A percentile compares a stretch with the other conserved stretches of the same genome.
Evolutionary conservation across 2,797 vertebrate genomes (phyloP).

Genomic region (Spinibarbus caldwelli): DNA sequence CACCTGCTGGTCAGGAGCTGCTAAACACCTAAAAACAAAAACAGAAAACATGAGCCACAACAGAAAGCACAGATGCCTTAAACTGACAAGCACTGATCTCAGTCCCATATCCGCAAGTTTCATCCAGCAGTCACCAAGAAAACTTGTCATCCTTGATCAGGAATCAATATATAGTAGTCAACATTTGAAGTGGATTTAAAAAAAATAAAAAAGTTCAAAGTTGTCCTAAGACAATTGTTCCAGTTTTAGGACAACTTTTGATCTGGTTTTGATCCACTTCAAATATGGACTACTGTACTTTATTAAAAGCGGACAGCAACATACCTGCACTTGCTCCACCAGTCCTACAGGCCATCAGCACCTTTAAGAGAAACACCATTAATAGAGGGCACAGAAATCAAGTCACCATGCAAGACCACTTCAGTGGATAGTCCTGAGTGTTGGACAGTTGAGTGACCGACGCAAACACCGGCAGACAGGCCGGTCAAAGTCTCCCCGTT

Average conservation of each 20-base stretch:
- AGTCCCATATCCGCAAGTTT: slow-evolving; percentile 99
- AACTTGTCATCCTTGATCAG: slow-evolving; percentile 89
- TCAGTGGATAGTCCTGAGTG: slow-evolving; percentile 59
- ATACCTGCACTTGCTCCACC: slow-evolving; percentile 49
- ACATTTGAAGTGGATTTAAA: too few species aligned
- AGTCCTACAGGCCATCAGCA: background rate
- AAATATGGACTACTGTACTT: too few species aligned
- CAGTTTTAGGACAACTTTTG: too few species aligned
- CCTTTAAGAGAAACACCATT: background rate
- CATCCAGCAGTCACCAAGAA: slow-evolving; percentile 88
- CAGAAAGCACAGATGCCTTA: too few species aligned
- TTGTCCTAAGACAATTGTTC: too few species aligned
- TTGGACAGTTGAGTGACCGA: slow-evolving; percentile 90
- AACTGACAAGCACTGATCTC: slow-evolving; percentile 74
- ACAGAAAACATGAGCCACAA: background rate
- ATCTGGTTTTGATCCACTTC: too few species aligned
- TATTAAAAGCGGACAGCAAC: slow-evolving; percentile 16
- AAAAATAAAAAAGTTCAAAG: too few species aligned
- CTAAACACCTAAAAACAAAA: background rate
- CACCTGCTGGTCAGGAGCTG: background rate
- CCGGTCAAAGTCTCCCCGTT: slow-evolving; percentile 87
- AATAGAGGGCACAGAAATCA: background rate
- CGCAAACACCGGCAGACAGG: slow-evolving; percentile 69
- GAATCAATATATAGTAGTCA: too few species aligned
- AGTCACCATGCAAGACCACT: too few species aligned